phyloP scores from a whole-genome alignment of 2,797 vertebrate genomes.

The Siniperca scherzeri region DNA sequence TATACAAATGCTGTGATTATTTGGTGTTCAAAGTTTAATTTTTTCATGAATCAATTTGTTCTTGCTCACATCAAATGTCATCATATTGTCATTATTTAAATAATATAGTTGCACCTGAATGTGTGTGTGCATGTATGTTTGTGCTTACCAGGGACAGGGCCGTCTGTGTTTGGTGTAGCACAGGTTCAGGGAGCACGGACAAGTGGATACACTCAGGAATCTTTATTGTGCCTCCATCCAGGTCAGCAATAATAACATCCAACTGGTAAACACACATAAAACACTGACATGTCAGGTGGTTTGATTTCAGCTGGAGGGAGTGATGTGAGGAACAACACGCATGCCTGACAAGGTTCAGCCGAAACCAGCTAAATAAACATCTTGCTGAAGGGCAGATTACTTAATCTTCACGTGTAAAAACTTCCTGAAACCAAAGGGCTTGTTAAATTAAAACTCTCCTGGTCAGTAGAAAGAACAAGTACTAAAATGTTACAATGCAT shows the following conservation, averaged over 20 bases:
- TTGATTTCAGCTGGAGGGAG: conserved; percentile 45
- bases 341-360: conserved; percentile 22
- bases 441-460: neutral
- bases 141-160: conserved; percentile 91
- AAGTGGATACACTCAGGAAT: conserved; percentile 98
- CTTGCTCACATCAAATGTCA: neutral
- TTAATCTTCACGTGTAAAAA: conserved; percentile 38
- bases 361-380: conserved; percentile 53
- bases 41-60: neutral
- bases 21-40: neutral
- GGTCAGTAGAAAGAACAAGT: conserved; percentile 10
- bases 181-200: conserved; percentile 95
- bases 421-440: conserved; percentile 11
- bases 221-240: conserved; percentile 99
- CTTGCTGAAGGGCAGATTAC: conserved; percentile 20
- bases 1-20: neutral
- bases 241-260: conserved; percentile 98
- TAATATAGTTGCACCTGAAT: neutral
- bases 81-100: conserved; percentile 1
- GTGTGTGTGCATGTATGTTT: conserved; percentile 19
- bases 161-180: conserved; percentile 92
- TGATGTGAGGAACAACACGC: conserved; percentile 20
- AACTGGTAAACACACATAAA: conserved; percentile 85
- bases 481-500: conserved; percentile 10
- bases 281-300: conserved; percentile 53